Evolutionary conservation across 2,797 vertebrate species (phyloP), one percentile per base, ranked within the genome.

Genomic region (Onychomys torridus): DNA sequence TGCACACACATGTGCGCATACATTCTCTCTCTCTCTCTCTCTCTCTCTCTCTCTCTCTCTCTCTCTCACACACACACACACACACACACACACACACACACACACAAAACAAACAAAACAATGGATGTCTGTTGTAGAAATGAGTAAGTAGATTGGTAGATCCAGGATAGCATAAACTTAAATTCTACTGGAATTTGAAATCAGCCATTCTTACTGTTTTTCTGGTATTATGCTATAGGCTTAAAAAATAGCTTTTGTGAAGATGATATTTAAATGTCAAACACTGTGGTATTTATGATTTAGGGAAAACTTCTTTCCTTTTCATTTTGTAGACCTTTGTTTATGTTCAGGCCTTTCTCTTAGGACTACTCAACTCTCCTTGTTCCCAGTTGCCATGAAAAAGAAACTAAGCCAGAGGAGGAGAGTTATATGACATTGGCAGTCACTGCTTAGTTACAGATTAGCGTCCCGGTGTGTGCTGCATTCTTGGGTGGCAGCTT

Each of bases 191-290:
- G 69, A 85, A 81, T 89, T 85, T 78, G 27, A 23, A 93, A 84
- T 49, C 32, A 89, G 40, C 17, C 59, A 34, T 77, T 92, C 29
- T 92, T 77, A 4, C 32, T 92, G 34, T 63, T 43, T 76, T 88
- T 46, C 52, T 49, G 21, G 25, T 61, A 61, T 89, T 79, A 67
- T 43, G 34, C n/a, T 73, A 32, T 49, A 19, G 43, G 52, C 23
- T 89, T 87, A 94, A 46, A 71, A 89, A 57, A 43, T 40, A 77
- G n/a, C 61, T 96, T 95, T 96, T 89, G 89, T 67, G 52, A 46
- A 71, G 29, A 59, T 90, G 4, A 52, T 61, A 65, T 75, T 90
- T 95, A 81, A 71, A 85, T 77, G 52, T 65, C 37, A 93, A 91
- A 59, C 19, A 81, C 61, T 52, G 67, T 27, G 67, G 23, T 17